A percentile compares a stretch with the other conserved stretches of the same genome.
These are phyloP conservation scores for Chesias legatella DNA, from an alignment of 2,888 invertebrate genomes.

Conservation along the genomic window DNA sequence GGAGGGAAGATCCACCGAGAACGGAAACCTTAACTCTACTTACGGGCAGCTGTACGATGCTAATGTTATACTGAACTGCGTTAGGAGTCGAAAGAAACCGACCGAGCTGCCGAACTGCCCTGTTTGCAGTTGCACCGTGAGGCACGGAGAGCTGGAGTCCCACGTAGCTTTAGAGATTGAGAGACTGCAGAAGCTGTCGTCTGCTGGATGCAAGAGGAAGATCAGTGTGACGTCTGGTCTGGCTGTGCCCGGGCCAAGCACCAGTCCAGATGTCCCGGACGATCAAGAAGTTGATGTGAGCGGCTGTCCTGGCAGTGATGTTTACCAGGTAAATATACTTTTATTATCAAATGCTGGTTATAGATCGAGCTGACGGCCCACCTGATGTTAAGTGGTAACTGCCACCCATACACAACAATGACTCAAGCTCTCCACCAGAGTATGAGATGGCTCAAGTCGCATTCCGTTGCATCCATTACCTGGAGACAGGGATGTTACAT, in stretches of 20 bases:
- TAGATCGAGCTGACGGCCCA: too few species aligned
- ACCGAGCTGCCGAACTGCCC: conserved; percentile 90
- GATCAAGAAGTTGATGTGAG: conserved; percentile 60
- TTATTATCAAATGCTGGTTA: too few species aligned
- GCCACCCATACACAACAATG: too few species aligned
- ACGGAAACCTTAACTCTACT: conserved; percentile 46
- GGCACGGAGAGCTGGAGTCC: conserved; percentile 90
- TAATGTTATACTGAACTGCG: conserved; percentile 67
- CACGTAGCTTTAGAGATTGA: conserved; percentile 89
- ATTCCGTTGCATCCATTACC: too few species aligned
- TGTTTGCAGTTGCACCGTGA: conserved; percentile 91
- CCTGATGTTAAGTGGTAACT: too few species aligned
- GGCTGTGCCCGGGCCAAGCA: conserved; percentile 55
- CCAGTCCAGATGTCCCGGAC: conserved; percentile 44
- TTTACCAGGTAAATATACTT: conserved; percentile 56
- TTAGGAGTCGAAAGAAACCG: conserved; percentile 81
- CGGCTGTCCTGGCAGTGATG: conserved; percentile 68
- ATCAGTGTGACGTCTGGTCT: conserved; percentile 49
- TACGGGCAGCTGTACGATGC: conserved; percentile 59
- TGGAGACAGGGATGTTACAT: too few species aligned
- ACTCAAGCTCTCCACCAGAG: too few species aligned
- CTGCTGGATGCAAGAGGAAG: conserved; percentile 57
- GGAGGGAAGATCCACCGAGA: conserved; percentile 64
- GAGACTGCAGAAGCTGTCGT: conserved; percentile 58
- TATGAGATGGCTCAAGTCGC: too few species aligned